Conservation (phyloP, 2,797 vertebrate species). For the Pantherophis alleghaniensis region DNA sequence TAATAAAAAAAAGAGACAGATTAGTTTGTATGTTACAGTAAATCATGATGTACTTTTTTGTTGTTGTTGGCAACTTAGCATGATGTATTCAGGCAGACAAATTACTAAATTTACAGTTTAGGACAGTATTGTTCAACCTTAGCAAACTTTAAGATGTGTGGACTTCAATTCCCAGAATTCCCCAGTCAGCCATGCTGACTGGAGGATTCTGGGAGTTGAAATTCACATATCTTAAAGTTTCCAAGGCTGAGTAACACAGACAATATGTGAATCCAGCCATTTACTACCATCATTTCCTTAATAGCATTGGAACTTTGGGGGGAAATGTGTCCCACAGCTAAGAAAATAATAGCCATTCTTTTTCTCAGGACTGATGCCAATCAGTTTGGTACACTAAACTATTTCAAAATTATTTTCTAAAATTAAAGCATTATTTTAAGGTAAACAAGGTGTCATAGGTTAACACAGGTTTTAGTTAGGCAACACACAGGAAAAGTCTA, state of each 20-base stretch:
- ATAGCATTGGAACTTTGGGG: neutral
- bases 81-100: neutral
- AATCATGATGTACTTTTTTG: neutral
- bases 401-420: neutral
- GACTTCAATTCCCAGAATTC: neutral
- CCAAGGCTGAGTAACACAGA: neutral
- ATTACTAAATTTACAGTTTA: neutral
- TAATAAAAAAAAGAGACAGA: neutral
- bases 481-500: neutral
- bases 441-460: neutral
- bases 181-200: neutral
- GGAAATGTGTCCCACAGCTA: neutral
- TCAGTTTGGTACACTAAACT: neutral
- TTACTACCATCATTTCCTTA: neutral
- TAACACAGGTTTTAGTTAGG: neutral
- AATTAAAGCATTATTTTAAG: neutral
- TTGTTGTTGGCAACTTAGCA: neutral
- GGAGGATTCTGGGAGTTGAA: neutral
- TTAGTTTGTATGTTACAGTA: neutral
- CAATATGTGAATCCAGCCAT: neutral
- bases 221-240: neutral
- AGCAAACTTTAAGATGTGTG: neutral
- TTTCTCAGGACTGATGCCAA: neutral
- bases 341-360: neutral
- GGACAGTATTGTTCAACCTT: neutral